These are phyloP conservation scores for Pachyseris speciosa DNA, from an alignment of 64 coral and sea anemone genomes.

Conservation along the genomic window DNA sequence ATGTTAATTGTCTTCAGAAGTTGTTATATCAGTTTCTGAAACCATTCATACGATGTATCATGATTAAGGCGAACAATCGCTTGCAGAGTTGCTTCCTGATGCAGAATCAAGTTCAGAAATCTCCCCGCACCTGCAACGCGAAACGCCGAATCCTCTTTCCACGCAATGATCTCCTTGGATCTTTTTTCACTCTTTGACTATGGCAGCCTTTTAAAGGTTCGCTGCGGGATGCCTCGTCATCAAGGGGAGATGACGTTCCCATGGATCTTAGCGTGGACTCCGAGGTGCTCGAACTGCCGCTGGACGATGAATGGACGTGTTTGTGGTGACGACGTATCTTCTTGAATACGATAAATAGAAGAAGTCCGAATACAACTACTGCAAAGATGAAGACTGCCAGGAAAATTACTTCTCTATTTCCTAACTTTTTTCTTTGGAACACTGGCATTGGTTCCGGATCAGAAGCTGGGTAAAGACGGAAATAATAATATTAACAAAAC, in stretches of 20 bases:
- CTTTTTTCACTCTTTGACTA: conserved; percentile 9
- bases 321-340: conserved; percentile 78
- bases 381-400: conserved; percentile 84
- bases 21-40: too few species aligned
- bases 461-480: not conserved
- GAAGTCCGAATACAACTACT: conserved; percentile 66
- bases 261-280: conserved; percentile 82
- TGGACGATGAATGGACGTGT: conserved; percentile 29
- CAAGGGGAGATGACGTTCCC: conserved; percentile 79
- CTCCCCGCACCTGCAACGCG: conserved; percentile 81
- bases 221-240: conserved; percentile 71
- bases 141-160: conserved; percentile 17
- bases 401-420: conserved; percentile 69
- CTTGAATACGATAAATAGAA: conserved; percentile 78
- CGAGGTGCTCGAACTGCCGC: conserved; percentile 84
- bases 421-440: conserved; percentile 31
- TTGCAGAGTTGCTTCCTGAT: conserved; percentile 60
- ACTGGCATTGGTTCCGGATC: not conserved
- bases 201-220: conserved; percentile 58
- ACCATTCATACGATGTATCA: too few species aligned
- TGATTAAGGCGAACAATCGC: conserved; percentile 58
- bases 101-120: conserved; percentile 77
- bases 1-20: too few species aligned
- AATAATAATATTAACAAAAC: too few species aligned
- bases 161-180: conserved; percentile 20